Evolutionary conservation across 2,113 vertebrate genomes (phyloP).

Genomic region (Malurus alboscapulatus): DNA sequence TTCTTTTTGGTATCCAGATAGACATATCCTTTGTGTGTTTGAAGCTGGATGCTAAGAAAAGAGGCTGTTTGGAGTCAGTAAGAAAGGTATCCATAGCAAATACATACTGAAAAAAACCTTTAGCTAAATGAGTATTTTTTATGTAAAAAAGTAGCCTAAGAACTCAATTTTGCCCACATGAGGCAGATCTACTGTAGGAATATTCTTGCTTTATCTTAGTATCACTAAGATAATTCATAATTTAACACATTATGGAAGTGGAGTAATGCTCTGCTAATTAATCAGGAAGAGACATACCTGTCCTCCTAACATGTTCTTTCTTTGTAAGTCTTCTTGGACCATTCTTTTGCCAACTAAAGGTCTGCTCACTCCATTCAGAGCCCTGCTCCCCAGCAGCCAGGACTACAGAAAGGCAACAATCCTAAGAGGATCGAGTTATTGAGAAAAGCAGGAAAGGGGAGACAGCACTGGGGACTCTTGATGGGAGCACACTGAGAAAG

Average conservation of each 20-base stretch:
- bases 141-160: fast-evolving
- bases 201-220: not conserved
- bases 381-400: not conserved
- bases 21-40: not conserved
- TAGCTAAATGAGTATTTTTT: not conserved
- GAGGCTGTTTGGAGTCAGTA: not conserved
- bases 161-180: fast-evolving
- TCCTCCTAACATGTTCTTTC: not conserved
- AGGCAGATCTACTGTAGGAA: not conserved
- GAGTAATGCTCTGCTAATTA: not conserved
- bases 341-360: not conserved
- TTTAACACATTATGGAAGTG: not conserved
- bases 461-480: not conserved
- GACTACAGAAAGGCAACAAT: not conserved
- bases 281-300: not conserved
- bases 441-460: not conserved
- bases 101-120: fast-evolving
- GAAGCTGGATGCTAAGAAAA: not conserved
- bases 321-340: fast-evolving
- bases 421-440: not conserved
- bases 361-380: not conserved
- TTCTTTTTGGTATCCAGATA: not conserved
- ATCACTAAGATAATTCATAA: not conserved
- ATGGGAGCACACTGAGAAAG: not conserved
- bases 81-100: not conserved